Conservation (phyloP, 2,113 vertebrate genomes). For the Tupaia chinensis region DNA sequence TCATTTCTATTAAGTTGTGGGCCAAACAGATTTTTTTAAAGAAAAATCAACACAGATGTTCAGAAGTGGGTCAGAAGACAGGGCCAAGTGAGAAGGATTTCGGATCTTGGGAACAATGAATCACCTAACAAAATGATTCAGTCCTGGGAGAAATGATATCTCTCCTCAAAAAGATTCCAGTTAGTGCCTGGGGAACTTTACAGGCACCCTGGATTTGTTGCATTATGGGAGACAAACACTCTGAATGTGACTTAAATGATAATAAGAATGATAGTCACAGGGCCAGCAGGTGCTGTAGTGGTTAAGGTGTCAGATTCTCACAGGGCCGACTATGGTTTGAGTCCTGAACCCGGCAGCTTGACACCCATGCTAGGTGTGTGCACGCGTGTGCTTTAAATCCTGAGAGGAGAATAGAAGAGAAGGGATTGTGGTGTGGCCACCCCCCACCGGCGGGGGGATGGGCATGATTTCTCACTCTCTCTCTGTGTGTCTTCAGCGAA, state of each 20-base stretch:
- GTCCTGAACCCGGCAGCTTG: too few relatives aligned
- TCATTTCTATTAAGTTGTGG: constrained; percentile 25
- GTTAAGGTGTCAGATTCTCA: too few relatives aligned
- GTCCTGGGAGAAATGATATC: background rate
- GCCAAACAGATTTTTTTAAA: background rate
- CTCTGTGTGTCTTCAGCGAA: too few relatives aligned
- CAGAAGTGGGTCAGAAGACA: background rate
- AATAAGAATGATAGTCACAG: background rate
- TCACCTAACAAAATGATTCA: background rate
- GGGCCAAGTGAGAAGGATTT: background rate
- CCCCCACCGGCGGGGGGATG: too few relatives aligned
- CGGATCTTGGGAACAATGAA: background rate
- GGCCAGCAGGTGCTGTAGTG: too few relatives aligned
- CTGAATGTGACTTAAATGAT: background rate
- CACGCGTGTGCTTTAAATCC: too few relatives aligned
- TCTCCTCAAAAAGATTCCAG: background rate
- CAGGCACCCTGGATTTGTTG: background rate
- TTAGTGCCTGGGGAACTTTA: background rate
- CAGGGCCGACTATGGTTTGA: too few relatives aligned
- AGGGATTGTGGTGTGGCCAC: too few relatives aligned
- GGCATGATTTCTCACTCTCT: too few relatives aligned
- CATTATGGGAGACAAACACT: too few relatives aligned
- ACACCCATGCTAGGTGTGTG: too few relatives aligned
- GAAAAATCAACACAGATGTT: constrained; percentile 52
- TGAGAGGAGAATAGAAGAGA: too few relatives aligned